These are phyloP conservation scores for Atractosteus spatula DNA, from an alignment of 2,113 vertebrate genomes.

Conservation along the genomic window DNA sequence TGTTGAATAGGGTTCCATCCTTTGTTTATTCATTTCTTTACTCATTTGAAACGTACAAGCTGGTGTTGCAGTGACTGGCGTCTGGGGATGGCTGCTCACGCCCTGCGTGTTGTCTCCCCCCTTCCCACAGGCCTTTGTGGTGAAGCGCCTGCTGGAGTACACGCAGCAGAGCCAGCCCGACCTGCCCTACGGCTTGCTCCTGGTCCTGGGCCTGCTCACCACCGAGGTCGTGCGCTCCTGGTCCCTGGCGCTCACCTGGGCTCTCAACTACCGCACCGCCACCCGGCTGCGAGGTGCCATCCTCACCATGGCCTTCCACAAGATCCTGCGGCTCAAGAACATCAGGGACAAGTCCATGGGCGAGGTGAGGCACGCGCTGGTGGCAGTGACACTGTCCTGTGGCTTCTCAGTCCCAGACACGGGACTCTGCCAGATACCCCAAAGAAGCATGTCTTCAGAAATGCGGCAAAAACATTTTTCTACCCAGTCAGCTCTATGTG, in stretches of 20 bases:
- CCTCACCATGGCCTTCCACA: conserved; percentile 85
- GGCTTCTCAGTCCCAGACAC: too few relatives aligned
- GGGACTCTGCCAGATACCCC: too few relatives aligned
- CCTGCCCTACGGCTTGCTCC: conserved; percentile 80
- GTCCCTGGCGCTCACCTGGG: conserved; percentile 90
- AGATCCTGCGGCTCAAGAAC: conserved; percentile 84
- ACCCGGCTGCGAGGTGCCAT: conserved; percentile 83
- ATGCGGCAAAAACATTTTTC: too few relatives aligned
- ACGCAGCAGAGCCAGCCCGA: conserved; percentile 74
- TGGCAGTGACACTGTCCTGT: too few relatives aligned
- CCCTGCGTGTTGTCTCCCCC: conserved; percentile 52
- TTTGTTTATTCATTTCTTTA: neutral
- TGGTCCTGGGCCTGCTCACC: conserved; percentile 82
- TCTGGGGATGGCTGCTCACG: conserved; percentile 50
- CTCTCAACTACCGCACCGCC: conserved; percentile 87
- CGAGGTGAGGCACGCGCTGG: conserved; percentile 64
- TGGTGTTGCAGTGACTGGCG: conserved; percentile 36
- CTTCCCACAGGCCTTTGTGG: conserved; percentile 87
- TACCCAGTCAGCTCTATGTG: too few relatives aligned
- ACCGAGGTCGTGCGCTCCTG: conserved; percentile 85
- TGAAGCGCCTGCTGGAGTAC: conserved; percentile 88
- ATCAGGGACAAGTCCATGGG: conserved; percentile 85
- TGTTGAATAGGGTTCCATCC: too few relatives aligned
- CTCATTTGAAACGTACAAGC: neutral
- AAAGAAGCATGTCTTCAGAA: too few relatives aligned